Base-by-base conservation (phyloP, 1,140 invertebrate species). In the Zaprionus inermis region DNA sequence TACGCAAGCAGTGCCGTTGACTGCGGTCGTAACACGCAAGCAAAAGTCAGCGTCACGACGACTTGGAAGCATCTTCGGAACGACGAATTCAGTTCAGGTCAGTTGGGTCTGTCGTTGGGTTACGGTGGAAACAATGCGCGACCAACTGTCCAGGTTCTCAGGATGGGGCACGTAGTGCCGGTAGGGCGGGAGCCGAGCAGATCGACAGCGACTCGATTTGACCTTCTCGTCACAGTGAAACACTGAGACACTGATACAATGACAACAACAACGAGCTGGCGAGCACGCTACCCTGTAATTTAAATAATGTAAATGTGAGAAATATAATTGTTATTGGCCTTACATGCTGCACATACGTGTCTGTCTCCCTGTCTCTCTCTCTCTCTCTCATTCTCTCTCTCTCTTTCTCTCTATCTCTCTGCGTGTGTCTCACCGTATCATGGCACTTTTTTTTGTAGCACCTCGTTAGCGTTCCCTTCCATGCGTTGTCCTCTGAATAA, bases 401-500 rank as follows among this genome's bases (percentile, higher is more conserved):
- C 24, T 28, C 3, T 22, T 4, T 58, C 3, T 57, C n/a, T 44
- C 14, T 20, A 9, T 10, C 22, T 28, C 11, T 52, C 11, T 49
- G 20, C 34, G 5, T 60, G 38, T 46, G 11, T 60, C 20, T 9
- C 44, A 18, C 3, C 44, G 44, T 49, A 49, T 49, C 44, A 49
- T 49, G 18, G 44, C 44, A 28, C 51, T 54, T 54, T 54, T 38
- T 54, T 54, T 54, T 54, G 20, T 58, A 41, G 34, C 56, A 41
- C 18, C 36, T 41, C 18, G 36, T 44, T 59, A 24, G 34, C 57
- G 12, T 59, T 24, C 51, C 14, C 22, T 54, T 54, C 12, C 51
- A 24, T 54, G 51, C 51, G 51, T 54, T 54, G 51, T 54, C 51
- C 51, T 54, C 24, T 44, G 22, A 59, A 59, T 59, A 59, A 59